Percentiles rank a stretch among this genome's conserved stretches.
Conservation (phyloP, 92 coral and sea anemone genomes). For the Phenganax marumi region DNA sequence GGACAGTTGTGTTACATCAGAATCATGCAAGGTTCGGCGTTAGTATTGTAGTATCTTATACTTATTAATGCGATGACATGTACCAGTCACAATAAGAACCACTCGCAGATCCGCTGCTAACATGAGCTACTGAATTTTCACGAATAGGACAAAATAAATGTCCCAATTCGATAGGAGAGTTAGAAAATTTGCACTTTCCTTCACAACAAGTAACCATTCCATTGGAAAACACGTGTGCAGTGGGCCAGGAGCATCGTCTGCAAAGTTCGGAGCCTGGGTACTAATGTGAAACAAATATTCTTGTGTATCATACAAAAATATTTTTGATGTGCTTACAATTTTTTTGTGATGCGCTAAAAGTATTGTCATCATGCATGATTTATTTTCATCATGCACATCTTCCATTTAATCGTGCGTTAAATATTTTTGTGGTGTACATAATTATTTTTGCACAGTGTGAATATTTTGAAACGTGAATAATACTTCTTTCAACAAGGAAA, state of each 20-base stretch:
- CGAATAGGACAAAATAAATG: slow-evolving; percentile 5
- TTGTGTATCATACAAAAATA: too few relatives aligned
- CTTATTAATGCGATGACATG: too few relatives aligned
- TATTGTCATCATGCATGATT: neutral
- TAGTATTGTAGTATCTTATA: too few relatives aligned
- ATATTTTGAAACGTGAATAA: neutral
- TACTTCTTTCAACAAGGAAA: neutral
- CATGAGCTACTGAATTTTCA: neutral
- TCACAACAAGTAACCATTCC: neutral
- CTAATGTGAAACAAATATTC: too few relatives aligned
- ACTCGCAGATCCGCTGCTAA: neutral
- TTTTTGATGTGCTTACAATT: neutral
- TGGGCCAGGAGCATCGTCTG: neutral
- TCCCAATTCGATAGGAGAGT: neutral
- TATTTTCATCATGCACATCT: neutral
- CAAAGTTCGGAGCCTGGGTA: neutral
- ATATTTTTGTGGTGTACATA: neutral
- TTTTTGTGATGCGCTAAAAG: neutral
- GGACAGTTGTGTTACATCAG: slow-evolving; percentile 34
- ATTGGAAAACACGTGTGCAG: neutral
- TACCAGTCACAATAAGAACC: too few relatives aligned
- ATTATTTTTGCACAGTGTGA: too few relatives aligned
- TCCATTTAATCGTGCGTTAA: too few relatives aligned
- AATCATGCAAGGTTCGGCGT: slow-evolving; percentile 32
- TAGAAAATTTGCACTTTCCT: neutral